A percentile compares a stretch with the other conserved stretches of the same genome.
Evolutionary conservation across 2,888 invertebrate genomes (phyloP).

Genomic region (Chaetogeoica ovagalla): DNA sequence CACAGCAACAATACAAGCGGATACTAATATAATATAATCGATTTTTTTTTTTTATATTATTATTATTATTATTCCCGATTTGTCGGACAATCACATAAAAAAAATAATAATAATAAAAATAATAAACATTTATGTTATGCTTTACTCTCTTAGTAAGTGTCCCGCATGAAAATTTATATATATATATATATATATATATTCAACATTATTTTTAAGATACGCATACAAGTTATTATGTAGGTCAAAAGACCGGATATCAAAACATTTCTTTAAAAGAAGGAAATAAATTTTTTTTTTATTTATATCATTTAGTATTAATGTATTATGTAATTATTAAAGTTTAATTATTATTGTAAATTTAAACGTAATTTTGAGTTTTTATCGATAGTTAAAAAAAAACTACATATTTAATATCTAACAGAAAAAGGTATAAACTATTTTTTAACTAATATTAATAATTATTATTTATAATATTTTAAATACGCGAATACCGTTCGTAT

Average conservation of each 20-base stretch:
- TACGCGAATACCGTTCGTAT: constrained; percentile 5
- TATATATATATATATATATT: too few relatives aligned
- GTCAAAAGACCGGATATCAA: constrained; percentile 20
- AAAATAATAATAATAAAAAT: too few relatives aligned
- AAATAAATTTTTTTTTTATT: neutral
- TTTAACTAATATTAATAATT: neutral
- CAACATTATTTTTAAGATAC: too few relatives aligned
- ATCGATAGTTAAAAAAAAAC: too few relatives aligned
- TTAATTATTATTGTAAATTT: too few relatives aligned
- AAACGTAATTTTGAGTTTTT: too few relatives aligned
- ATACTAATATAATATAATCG: neutral
- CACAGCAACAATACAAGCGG: constrained; percentile 29
- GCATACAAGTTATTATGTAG: neutral
- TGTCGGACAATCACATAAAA: constrained; percentile 39
- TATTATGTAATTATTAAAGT: too few relatives aligned
- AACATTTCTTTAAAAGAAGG: neutral
- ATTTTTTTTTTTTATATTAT: too few relatives aligned
- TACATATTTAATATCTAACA: too few relatives aligned
- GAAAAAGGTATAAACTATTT: neutral
- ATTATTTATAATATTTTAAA: neutral
- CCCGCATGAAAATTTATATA: neutral
- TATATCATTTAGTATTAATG: constrained; percentile 1
- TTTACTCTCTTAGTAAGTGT: neutral
- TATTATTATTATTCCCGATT: neutral
- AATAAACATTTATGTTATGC: neutral